Percentiles rank a stretch among this genome's conserved stretches.
phyloP scores from a whole-genome alignment of 2,888 invertebrate genomes.

The Drosophila eohydei region DNA sequence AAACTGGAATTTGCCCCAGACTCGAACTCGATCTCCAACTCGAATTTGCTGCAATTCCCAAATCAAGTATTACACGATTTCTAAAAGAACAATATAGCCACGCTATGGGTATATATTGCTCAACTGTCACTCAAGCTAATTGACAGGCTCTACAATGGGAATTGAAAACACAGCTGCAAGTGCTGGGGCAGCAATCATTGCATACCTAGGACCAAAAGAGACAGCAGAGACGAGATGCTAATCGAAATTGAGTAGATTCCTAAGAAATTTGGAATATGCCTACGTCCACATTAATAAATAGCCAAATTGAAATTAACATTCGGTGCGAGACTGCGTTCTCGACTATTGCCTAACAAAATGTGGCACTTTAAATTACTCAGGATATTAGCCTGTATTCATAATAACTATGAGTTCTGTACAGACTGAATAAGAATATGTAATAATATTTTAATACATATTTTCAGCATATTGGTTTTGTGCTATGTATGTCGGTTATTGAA shows the following conservation, averaged over 20 bases:
- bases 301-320: background rate
- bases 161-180: conserved; percentile 32
- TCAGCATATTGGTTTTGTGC: too few species aligned
- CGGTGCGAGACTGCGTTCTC: background rate
- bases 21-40: conserved; percentile 1
- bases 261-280: background rate
- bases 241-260: conserved; percentile 6
- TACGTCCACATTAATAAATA: background rate
- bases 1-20: conserved; percentile 30
- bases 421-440: background rate
- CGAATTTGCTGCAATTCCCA: conserved; percentile 15
- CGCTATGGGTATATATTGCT: conserved; percentile 10
- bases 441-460: background rate
- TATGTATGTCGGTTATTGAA: too few species aligned
- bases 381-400: background rate
- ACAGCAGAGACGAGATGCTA: background rate
- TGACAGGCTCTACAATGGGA: conserved; percentile 22
- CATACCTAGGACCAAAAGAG: background rate
- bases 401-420: background rate
- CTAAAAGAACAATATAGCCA: conserved; percentile 13
- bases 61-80: conserved; percentile 23
- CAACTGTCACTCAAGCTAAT: conserved; percentile 39
- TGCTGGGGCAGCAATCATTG: background rate
- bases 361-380: background rate
- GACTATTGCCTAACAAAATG: background rate